phyloP scores from a whole-genome alignment of 1,140 invertebrate species.

The Hetaerina americana region DNA sequence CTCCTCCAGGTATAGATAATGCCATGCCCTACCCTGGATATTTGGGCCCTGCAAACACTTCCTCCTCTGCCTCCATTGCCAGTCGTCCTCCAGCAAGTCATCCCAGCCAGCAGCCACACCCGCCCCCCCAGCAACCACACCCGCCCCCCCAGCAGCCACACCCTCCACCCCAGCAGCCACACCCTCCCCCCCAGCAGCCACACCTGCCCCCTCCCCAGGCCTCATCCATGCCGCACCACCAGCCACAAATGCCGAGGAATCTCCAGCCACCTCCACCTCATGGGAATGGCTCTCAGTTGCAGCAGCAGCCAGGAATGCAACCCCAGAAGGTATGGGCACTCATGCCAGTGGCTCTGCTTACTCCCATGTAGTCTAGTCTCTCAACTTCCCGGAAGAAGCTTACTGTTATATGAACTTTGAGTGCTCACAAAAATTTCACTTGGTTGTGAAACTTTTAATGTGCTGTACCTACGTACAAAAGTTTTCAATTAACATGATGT shows the following conservation, averaged over 20 bases:
- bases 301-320: slow-evolving; percentile 14
- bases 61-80: slow-evolving; percentile 24
- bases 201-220: slow-evolving; percentile 11
- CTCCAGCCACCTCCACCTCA: neutral
- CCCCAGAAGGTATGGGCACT: neutral
- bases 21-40: neutral
- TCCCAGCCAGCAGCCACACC: slow-evolving; percentile 13
- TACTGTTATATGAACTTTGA: no score
- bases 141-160: slow-evolving; percentile 10
- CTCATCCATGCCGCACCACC: slow-evolving; percentile 20
- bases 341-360: no score
- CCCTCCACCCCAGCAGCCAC: slow-evolving; percentile 10
- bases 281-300: slow-evolving; percentile 8
- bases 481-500: no score
- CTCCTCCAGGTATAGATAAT: neutral
- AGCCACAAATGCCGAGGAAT: slow-evolving; percentile 8
- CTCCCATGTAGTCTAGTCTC: no score
- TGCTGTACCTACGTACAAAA: no score
- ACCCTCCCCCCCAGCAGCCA: slow-evolving; percentile 11
- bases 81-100: slow-evolving; percentile 25
- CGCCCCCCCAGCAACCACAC: slow-evolving; percentile 10
- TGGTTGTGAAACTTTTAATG: no score
- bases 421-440: no score
- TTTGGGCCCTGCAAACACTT: slow-evolving; percentile 17
- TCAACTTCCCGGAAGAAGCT: no score